phyloP scores from a whole-genome alignment of 2,797 vertebrate genomes.

The Carcharodon carcharias region DNA sequence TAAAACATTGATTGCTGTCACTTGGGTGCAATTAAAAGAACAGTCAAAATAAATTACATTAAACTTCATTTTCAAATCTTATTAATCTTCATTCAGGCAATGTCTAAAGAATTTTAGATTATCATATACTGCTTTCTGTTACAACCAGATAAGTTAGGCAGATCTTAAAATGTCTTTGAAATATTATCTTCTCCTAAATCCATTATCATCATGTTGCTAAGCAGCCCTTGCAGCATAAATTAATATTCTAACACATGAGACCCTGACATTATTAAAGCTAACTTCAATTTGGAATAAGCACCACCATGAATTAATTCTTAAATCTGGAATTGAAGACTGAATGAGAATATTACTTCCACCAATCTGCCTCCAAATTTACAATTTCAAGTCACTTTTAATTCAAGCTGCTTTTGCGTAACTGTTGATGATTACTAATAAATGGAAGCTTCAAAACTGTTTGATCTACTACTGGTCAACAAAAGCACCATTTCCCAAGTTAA shows the following conservation, averaged over 20 bases:
- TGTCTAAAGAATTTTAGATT: neutral
- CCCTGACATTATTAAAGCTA: neutral
- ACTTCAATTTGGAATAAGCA: neutral
- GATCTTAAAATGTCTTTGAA: neutral
- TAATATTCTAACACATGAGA: neutral
- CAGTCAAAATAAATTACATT: neutral
- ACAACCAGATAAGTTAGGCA: neutral
- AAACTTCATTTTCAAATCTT: neutral
- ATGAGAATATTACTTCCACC: neutral
- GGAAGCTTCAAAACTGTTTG: neutral
- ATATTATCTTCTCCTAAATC: neutral
- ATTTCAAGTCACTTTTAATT: neutral
- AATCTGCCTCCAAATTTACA: neutral
- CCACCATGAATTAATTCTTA: neutral
- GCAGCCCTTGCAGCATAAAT: neutral
- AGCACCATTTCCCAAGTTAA: neutral
- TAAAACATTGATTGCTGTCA: neutral
- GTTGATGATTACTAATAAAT: neutral
- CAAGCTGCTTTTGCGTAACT: neutral
- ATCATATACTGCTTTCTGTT: neutral
- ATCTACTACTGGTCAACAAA: neutral
- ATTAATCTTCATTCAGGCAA: neutral
- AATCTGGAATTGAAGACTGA: neutral
- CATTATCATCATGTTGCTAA: slow-evolving; percentile 13
- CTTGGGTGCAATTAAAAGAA: neutral